Evolutionary conservation across 2,797 vertebrate genomes (phyloP), one percentile per base, ranked within the genome.

Genomic region (Lithobates sylvaticus): DNA sequence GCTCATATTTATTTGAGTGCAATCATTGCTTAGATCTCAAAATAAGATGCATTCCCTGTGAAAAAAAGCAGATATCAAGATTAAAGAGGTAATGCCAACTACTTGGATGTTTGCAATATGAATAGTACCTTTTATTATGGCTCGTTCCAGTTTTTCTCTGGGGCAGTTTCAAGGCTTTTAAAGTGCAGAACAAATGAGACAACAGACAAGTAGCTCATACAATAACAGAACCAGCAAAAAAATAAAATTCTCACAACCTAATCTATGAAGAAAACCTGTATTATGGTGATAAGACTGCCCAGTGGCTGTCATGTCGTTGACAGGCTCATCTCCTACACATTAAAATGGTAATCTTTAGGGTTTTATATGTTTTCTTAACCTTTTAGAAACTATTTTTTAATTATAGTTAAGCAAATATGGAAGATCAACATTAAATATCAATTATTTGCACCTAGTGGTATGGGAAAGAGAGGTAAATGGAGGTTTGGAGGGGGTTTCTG

Each of bases 41-140:
- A 77, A 78, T 68, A 54, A 85, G 71, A 85, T 79, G 76, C 69
- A 5, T 34, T 73, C 29, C 21, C 54, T 73, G 36, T 67, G 69
- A 76, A 76, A 84, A 84, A 84, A 47, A 47, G 10, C 21, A 84
- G 32, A 77, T 42, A 78, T 71, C 65, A 84, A 76, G 81, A 84
- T 77, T 78, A 77, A 78, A 84, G 76, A 72, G 47, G 76, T 78
- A 78, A 78, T 70, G 65, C 36, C 61, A 78, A 78, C 50, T 54
- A 58, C 50, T 78, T 85, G 76, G 67, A 78, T 34, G 26, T 12
- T 67, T 73, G 27, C 21, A 44, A 32, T 76, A 21, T 77, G 47
- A 44, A 84, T 78, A 84, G 78, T 84, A 29, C 69, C 54, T 64
- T 84, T 64, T 84, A 84, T 58, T 78, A 47, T 71, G 47, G 18